Evolutionary conservation across 2,797 vertebrate species (phyloP), one percentile per base, ranked within the genome.

Genomic region (Limosa lapponica): DNA sequence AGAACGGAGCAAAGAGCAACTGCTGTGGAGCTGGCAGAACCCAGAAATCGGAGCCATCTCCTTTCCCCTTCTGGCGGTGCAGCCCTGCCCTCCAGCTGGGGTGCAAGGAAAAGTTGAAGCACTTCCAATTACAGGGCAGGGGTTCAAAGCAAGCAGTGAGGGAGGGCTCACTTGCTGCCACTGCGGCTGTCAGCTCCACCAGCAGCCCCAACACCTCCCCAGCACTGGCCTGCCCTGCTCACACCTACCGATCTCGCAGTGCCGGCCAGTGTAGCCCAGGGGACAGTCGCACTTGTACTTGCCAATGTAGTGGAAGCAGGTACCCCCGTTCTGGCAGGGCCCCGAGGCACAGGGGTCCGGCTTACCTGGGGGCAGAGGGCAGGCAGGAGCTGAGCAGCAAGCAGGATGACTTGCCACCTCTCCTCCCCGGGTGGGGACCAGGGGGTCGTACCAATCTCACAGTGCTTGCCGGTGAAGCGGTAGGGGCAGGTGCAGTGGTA

Each of bases 221-320:
- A 30, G 43, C 2, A 16, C 48, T 0, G 1, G 44, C 6, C 6
- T 7, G 0, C 62, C 8, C 41, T 10, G 23, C 64, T 89, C n/a
- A 14, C 80, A 82, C 96, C 44, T 98, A 98, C 98, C 98, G 7
- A 98, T 98, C 96, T 99, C 99, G 4, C 99, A 99, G 98, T 99
- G 99, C 59, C 99, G 97, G 81, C 99, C 99, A 0, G 98, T 96
- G 95, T 99, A 99, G 81, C 98, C 97, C 2, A 98, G 98, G 24
- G 98, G 98, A 89, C 99, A 99, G 97, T 99, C 99, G 25, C 99
- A 99, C 97, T 99, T 99, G 97, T 99, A 99, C 97, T 99, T 99
- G 94, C 99, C 99, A 10, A 99, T 99, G 97, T 99, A 99, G 97
- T 99, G 99, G 97, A 99, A 99, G 97, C 99, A 99, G 7, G 99